A percentile compares a stretch with the other conserved stretches of the same genome.
These are phyloP conservation scores for Laupala kohalensis DNA, from an alignment of 1,140 invertebrate genomes.

Conservation along the genomic window DNA sequence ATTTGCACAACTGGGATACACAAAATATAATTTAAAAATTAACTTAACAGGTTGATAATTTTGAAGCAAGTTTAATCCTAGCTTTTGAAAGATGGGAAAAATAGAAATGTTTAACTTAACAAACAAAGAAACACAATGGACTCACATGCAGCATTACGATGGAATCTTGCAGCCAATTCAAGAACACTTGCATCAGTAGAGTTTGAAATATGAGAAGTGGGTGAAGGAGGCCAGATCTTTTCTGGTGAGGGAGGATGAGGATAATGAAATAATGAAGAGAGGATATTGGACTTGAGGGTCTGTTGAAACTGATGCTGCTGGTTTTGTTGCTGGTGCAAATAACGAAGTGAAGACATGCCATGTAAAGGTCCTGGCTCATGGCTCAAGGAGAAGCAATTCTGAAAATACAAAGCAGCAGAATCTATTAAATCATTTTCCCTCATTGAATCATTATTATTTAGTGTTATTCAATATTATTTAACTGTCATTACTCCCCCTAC, in stretches of 20 bases:
- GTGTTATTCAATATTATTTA: no score
- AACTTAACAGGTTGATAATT: no score
- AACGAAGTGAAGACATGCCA: conserved; percentile 15
- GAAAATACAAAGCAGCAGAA: conserved; percentile 3
- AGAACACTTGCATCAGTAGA: conserved; percentile 36
- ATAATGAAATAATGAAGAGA: conserved; percentile 21
- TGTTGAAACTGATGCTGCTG: conserved; percentile 20
- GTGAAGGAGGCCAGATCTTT: conserved; percentile 22
- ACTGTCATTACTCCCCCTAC: no score
- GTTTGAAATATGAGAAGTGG: conserved; percentile 17
- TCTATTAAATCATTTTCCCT: no score
- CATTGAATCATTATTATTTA: no score
- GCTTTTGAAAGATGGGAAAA: no score
- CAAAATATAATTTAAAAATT: no score
- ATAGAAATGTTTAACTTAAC: no score
- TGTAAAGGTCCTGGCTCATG: conserved; percentile 1
- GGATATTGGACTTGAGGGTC: conserved; percentile 11
- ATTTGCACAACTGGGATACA: no score
- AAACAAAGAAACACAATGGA: no score
- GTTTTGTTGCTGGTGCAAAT: conserved; percentile 24
- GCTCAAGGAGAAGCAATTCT: conserved; percentile 6
- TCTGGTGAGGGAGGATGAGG: conserved; percentile 22
- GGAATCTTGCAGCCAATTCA: conserved; percentile 57
- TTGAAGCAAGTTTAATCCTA: no score
- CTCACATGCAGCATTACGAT: conserved; percentile 58